Evolutionary conservation across 1,140 invertebrate genomes (phyloP).

Genomic region (Potamilus streckersoni): DNA sequence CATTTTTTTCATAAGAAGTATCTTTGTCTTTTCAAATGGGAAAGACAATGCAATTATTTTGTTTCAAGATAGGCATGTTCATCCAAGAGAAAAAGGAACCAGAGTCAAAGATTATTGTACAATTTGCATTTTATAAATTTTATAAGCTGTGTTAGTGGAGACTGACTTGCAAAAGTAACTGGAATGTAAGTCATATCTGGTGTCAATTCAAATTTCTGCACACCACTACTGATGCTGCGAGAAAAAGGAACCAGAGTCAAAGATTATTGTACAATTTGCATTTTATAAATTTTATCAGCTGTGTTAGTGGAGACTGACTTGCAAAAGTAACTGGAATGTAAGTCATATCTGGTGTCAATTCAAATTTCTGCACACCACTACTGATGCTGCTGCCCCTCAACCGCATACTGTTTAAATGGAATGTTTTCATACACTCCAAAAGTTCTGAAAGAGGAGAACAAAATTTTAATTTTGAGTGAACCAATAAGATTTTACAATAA

Average conservation of each 20-base stretch:
- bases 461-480: not conserved
- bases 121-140: not conserved
- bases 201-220: conserved; percentile 3
- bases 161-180: not conserved
- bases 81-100: not conserved
- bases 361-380: conserved; percentile 7
- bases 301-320: not conserved
- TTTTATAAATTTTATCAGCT: not conserved
- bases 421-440: conserved; percentile 40
- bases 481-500: not conserved
- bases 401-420: conserved; percentile 43
- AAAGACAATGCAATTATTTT: too few relatives aligned
- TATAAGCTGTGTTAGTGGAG: conserved; percentile 3
- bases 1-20: too few relatives aligned
- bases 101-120: not conserved
- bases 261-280: not conserved
- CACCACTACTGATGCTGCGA: conserved; percentile 2
- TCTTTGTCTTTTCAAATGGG: too few relatives aligned
- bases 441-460: conserved; percentile 33
- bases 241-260: not conserved
- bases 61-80: not conserved
- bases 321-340: conserved; percentile 3
- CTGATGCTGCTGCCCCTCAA: conserved; percentile 21
- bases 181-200: conserved; percentile 6
- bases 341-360: conserved; percentile 2